These are phyloP conservation scores for Casuarius casuarius DNA, from an alignment of 2,113 vertebrate genomes.

Conservation along the genomic window DNA sequence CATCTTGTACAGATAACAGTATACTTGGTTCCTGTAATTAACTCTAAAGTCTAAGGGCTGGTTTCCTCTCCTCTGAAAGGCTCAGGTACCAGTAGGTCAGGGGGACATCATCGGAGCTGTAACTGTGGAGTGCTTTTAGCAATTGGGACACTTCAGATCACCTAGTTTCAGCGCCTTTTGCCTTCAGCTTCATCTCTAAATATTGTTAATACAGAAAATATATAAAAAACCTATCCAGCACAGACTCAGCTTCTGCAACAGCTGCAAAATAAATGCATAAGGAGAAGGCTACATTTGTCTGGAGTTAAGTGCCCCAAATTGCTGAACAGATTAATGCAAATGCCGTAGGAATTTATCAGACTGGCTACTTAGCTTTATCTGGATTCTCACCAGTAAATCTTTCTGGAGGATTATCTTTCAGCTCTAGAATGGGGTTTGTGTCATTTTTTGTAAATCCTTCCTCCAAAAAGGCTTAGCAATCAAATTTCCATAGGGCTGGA, in stretches of 20 bases:
- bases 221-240: neutral
- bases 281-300: neutral
- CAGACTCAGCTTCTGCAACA: neutral
- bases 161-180: neutral
- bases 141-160: neutral
- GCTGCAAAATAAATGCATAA: constrained; percentile 7
- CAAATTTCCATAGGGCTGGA: neutral
- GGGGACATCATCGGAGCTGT: neutral
- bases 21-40: neutral
- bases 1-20: neutral
- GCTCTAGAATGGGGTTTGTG: neutral
- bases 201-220: neutral
- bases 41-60: neutral
- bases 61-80: neutral
- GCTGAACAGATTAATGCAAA: neutral
- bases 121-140: neutral
- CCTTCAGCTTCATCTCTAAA: constrained; percentile 21
- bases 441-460: constrained; percentile 12
- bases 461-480: neutral
- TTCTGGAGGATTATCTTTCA: constrained; percentile 27
- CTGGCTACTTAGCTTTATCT: constrained; percentile 7
- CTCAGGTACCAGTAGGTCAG: neutral
- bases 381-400: neutral
- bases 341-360: neutral
- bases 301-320: neutral